phyloP scores from a whole-genome alignment of 2,113 vertebrate species.

The Corythaeola cristata region DNA sequence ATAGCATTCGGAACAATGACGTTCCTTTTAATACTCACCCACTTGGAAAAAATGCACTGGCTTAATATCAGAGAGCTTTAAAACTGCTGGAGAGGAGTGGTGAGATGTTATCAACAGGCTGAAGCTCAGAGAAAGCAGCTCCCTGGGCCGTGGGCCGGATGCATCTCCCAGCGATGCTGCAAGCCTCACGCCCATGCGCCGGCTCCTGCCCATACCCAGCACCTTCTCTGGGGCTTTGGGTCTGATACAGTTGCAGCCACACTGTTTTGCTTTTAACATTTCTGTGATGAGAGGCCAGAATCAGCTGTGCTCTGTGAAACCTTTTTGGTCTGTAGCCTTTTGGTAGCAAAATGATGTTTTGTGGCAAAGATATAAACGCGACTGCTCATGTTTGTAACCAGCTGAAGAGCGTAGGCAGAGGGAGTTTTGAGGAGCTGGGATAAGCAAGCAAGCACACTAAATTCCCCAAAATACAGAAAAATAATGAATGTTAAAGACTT shows the following conservation, averaged over 20 bases:
- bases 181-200: accelerated
- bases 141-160: background rate
- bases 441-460: background rate
- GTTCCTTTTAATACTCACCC: background rate
- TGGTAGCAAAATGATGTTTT: background rate
- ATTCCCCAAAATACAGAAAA: background rate
- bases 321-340: background rate
- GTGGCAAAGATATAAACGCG: background rate
- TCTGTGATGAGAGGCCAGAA: background rate
- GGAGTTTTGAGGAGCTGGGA: background rate
- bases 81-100: background rate
- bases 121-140: background rate
- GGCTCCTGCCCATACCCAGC: background rate
- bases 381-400: background rate
- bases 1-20: background rate
- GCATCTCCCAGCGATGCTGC: background rate
- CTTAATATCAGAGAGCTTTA: background rate
- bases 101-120: background rate
- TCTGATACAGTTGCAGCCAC: accelerated
- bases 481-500: accelerated
- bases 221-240: background rate
- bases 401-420: background rate
- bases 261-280: background rate
- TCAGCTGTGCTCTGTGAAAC: background rate
- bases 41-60: background rate